phyloP scores from a whole-genome alignment of 2,888 invertebrate genomes.

The Agonopterix arenella region DNA sequence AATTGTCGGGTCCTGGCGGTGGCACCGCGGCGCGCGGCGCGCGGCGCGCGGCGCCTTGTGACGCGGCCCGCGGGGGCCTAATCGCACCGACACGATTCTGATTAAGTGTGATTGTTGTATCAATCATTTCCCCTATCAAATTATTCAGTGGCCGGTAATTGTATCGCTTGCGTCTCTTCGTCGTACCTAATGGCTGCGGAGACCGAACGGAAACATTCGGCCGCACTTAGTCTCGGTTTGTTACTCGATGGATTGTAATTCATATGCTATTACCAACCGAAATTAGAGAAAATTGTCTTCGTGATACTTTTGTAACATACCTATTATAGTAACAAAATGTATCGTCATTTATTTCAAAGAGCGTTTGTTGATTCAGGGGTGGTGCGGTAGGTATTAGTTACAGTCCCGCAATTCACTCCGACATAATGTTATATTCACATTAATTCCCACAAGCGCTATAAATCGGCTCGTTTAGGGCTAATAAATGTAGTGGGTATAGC shows the following conservation, averaged over 20 bases:
- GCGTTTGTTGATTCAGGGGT: neutral
- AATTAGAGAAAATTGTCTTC: conserved; percentile 51
- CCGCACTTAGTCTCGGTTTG: conserved; percentile 71
- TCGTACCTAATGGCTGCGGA: conserved; percentile 40
- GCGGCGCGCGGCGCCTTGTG: conserved; percentile 44
- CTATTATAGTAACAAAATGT: neutral
- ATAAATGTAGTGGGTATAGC: conserved; percentile 33
- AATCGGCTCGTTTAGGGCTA: conserved; percentile 38
- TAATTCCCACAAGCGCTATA: conserved; percentile 20
- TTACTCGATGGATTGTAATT: conserved; percentile 65
- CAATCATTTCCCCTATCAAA: conserved; percentile 75
- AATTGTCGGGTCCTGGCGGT: conserved; percentile 34
- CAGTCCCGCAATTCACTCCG: conserved; percentile 2
- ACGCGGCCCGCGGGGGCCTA: conserved; percentile 47
- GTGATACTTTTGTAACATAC: conserved; percentile 18
- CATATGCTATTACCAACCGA: conserved; percentile 56
- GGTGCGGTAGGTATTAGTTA: neutral
- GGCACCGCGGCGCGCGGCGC: conserved; percentile 28
- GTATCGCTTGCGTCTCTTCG: conserved; percentile 52
- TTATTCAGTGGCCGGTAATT: conserved; percentile 73
- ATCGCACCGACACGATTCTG: conserved; percentile 70
- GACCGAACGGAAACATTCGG: conserved; percentile 58
- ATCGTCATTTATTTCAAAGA: neutral
- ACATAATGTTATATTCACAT: conserved; percentile 3
- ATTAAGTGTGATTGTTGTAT: conserved; percentile 73